Evolutionary conservation across 2,888 invertebrate genomes (phyloP).

Genomic region (Lottia scabra): DNA sequence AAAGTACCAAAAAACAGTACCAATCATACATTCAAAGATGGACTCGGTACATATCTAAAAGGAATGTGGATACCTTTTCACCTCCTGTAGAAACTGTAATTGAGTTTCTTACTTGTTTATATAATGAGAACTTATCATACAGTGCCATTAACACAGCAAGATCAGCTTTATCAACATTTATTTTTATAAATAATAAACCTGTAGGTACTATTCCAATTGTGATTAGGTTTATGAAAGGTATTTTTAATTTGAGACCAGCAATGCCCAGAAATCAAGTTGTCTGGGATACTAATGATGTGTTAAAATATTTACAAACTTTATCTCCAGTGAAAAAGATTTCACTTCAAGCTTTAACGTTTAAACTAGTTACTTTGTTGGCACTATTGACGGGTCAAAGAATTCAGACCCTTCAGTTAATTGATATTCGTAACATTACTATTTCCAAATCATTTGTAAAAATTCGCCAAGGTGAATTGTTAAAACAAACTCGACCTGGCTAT

Average conservation of each 20-base stretch:
- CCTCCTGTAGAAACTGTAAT: too few species aligned
- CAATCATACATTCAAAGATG: too few species aligned
- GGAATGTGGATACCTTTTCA: too few species aligned
- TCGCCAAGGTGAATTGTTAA: not conserved
- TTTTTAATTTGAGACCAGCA: not conserved
- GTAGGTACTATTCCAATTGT: constrained; percentile 5
- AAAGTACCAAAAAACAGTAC: too few species aligned
- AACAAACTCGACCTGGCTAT: not conserved
- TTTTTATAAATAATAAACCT: too few species aligned
- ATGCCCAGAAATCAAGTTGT: not conserved
- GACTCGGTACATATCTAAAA: too few species aligned
- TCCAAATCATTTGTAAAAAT: not conserved
- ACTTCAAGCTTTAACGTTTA: not conserved
- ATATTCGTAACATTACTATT: not conserved
- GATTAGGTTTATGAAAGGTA: not conserved
- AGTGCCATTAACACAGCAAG: too few species aligned
- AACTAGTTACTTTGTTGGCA: not conserved
- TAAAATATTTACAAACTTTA: not conserved
- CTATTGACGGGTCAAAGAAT: not conserved
- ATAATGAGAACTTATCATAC: too few species aligned
- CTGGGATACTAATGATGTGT: not conserved
- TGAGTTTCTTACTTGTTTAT: too few species aligned
- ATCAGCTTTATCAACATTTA: too few species aligned
- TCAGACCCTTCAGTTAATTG: not conserved
- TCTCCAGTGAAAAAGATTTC: not conserved